These are phyloP conservation scores for Magallana ariakensis DNA, from an alignment of 1,140 invertebrate species.

Conservation along the genomic window DNA sequence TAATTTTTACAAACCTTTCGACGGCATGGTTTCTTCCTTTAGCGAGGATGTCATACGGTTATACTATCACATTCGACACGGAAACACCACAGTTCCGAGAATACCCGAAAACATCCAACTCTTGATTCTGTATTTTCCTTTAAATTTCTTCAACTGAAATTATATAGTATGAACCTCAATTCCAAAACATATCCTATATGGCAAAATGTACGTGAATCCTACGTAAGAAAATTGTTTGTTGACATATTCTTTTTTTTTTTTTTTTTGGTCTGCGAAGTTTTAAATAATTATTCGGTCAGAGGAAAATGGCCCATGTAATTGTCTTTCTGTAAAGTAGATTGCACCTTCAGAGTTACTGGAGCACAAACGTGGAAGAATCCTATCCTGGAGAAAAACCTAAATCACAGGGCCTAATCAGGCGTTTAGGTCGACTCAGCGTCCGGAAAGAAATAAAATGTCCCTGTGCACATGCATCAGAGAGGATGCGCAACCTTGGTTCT, in stretches of 20 bases:
- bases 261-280: background rate
- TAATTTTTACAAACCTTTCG: constrained; percentile 41
- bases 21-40: constrained; percentile 49
- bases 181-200: background rate
- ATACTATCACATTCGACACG: background rate
- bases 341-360: background rate
- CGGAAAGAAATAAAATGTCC: background rate
- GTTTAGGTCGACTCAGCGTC: constrained; percentile 12
- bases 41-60: constrained; percentile 45
- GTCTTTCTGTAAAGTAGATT: background rate
- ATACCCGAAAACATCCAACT: constrained; percentile 4
- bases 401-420: constrained; percentile 21
- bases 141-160: background rate
- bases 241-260: constrained; percentile 1
- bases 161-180: constrained; percentile 4
- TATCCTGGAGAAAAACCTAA: background rate
- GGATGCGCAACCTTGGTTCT: constrained; percentile 1
- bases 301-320: constrained; percentile 14
- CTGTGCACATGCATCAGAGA: constrained; percentile 18
- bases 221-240: background rate
- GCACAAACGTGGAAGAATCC: background rate
- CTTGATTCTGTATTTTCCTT: background rate
- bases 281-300: constrained; percentile 17
- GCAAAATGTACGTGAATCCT: background rate
- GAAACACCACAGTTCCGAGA: background rate